Evolutionary conservation across 2,113 vertebrate species (phyloP).

Genomic region (Astatoreochromis straeleni): DNA sequence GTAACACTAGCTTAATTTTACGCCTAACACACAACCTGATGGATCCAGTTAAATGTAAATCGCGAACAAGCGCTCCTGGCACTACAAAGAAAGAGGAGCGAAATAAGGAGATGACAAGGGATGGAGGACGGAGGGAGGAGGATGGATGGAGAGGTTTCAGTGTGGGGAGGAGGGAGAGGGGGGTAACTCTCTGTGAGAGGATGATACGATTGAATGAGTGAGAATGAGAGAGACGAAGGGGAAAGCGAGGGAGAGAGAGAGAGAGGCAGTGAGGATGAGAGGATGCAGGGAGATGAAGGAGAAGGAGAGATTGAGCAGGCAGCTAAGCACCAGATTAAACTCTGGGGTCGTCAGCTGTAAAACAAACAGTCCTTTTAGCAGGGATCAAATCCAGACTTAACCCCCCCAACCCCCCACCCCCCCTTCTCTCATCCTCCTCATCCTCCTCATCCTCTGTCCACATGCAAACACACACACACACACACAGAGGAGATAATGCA

Average conservation of each 20-base stretch:
- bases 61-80: background rate
- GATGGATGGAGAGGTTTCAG: background rate
- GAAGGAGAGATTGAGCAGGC: slow-evolving; percentile 46
- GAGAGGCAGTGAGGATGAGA: background rate
- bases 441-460: background rate
- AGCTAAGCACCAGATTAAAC: slow-evolving; percentile 66
- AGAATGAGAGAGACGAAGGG: slow-evolving; percentile 14
- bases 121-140: background rate
- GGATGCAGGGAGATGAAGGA: slow-evolving; percentile 17
- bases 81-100: background rate
- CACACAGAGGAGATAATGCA: slow-evolving; percentile 39
- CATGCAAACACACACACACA: background rate
- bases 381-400: slow-evolving; percentile 59
- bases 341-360: slow-evolving; percentile 64
- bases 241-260: background rate
- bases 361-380: slow-evolving; percentile 73
- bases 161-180: background rate
- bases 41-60: slow-evolving; percentile 36
- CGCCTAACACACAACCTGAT: slow-evolving; percentile 27
- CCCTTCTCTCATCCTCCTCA: background rate
- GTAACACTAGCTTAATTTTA: background rate
- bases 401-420: background rate
- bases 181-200: slow-evolving; percentile 6
- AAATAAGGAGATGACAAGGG: slow-evolving; percentile 15
- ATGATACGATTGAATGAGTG: slow-evolving; percentile 45